phyloP scores from a whole-genome alignment of 2,113 vertebrate species.

The Pavo muticus region DNA sequence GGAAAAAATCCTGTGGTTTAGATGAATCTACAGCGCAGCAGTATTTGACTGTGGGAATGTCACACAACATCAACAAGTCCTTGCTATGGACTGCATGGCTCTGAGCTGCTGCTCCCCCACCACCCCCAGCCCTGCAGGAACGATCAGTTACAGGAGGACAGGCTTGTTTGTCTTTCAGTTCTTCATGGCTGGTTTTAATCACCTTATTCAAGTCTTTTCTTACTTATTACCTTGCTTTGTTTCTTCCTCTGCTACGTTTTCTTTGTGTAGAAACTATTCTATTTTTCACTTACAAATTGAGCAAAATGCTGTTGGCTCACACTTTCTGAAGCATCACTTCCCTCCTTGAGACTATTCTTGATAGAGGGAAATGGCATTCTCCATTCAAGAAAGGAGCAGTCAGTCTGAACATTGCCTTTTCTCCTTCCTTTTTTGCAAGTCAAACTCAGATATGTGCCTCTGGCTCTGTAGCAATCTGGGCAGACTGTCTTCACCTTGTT shows the following conservation, averaged over 20 bases:
- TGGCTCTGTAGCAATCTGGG: neutral
- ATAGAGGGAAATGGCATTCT: slow-evolving; percentile 13
- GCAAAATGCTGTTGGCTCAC: neutral
- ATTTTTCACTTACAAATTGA: slow-evolving; percentile 10
- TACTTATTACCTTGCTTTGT: slow-evolving; percentile 39
- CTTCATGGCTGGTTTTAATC: neutral
- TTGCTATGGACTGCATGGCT: slow-evolving; percentile 24
- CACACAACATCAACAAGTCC: slow-evolving; percentile 38
- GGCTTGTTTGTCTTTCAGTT: slow-evolving; percentile 24
- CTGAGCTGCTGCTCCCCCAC: neutral
- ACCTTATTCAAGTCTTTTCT: slow-evolving; percentile 19
- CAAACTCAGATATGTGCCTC: neutral
- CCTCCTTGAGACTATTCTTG: slow-evolving; percentile 19
- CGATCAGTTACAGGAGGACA: slow-evolving; percentile 32
- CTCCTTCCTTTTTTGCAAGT: slow-evolving; percentile 27
- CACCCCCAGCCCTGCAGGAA: neutral
- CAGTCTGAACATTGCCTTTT: neutral
- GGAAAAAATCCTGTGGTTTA: slow-evolving; percentile 61
- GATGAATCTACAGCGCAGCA: slow-evolving; percentile 1
- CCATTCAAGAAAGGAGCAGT: neutral
- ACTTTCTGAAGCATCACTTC: slow-evolving; percentile 34
- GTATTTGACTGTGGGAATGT: slow-evolving; percentile 52
- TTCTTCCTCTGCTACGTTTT: neutral
- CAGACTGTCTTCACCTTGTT: neutral
- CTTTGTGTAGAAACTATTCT: neutral